These are phyloP conservation scores for Noctua fimbriata DNA, from an alignment of 2,888 invertebrate genomes.

Conservation along the genomic window DNA sequence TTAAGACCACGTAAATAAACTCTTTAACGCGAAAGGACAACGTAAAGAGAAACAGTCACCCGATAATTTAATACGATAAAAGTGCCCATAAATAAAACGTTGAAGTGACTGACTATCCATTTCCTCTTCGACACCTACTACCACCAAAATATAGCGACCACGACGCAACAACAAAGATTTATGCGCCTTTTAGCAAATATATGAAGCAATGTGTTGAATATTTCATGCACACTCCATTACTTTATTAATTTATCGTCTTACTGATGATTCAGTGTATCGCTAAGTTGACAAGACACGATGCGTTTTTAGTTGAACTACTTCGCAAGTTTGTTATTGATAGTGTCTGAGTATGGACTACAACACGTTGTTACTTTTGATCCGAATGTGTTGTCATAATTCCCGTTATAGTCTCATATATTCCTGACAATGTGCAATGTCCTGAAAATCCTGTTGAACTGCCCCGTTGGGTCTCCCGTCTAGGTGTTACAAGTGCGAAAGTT, in stretches of 20 bases:
- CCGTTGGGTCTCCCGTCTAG: not conserved
- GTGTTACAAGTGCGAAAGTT: no score
- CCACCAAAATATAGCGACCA: slow-evolving; percentile 46
- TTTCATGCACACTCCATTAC: slow-evolving; percentile 60
- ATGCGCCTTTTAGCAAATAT: slow-evolving; percentile 55
- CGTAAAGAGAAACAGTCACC: not conserved
- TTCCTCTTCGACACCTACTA: slow-evolving; percentile 45
- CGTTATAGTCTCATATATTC: not conserved
- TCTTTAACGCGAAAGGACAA: not conserved
- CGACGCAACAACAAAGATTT: slow-evolving; percentile 49
- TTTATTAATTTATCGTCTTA: slow-evolving; percentile 60
- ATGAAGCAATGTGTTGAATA: slow-evolving; percentile 47
- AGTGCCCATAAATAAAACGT: slow-evolving; percentile 46
- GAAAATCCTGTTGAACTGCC: not conserved
- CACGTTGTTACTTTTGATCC: not conserved
- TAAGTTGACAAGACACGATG: slow-evolving; percentile 10
- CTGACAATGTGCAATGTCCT: no score
- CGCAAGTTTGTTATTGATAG: slow-evolving; percentile 19
- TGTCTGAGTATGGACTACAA: not conserved
- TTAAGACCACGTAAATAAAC: slow-evolving; percentile 2
- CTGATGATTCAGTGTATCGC: slow-evolving; percentile 36
- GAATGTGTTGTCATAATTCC: not conserved
- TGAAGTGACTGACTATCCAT: slow-evolving; percentile 45
- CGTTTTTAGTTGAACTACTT: slow-evolving; percentile 10
- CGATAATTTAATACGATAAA: slow-evolving; percentile 35